A percentile compares a stretch with the other conserved stretches of the same genome.
Conservation (phyloP, 1,140 invertebrate genomes). For the Neodiprion lecontei region DNA sequence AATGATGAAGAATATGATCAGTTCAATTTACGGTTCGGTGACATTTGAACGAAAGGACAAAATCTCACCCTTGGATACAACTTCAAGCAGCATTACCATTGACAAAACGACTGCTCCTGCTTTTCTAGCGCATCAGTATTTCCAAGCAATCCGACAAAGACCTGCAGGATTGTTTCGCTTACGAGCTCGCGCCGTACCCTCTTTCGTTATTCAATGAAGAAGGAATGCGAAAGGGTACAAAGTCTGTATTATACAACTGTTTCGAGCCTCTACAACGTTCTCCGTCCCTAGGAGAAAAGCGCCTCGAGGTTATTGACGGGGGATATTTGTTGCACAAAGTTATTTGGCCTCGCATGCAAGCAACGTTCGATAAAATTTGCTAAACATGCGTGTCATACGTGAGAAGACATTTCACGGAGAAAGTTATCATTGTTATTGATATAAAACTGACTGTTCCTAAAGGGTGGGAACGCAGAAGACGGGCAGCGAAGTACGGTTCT, state of each 20-base stretch:
- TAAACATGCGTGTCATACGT: constrained; percentile 42
- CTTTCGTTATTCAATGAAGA: constrained; percentile 38
- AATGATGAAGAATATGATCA: constrained; percentile 28
- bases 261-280: constrained; percentile 29
- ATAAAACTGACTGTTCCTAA: neutral
- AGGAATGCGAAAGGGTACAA: constrained; percentile 48
- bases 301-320: constrained; percentile 38
- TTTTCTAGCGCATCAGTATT: constrained; percentile 48
- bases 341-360: constrained; percentile 34
- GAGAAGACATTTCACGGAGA: constrained; percentile 25
- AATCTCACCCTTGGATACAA: constrained; percentile 44
- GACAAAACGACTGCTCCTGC: constrained; percentile 40
- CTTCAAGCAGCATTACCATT: constrained; percentile 45
- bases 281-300: neutral
- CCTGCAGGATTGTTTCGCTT: constrained; percentile 46
- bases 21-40: constrained; percentile 41
- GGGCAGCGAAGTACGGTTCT: neutral
- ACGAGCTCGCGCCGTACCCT: constrained; percentile 44
- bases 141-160: constrained; percentile 36
- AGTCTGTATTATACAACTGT: constrained; percentile 45
- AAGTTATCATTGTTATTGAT: neutral
- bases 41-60: constrained; percentile 48
- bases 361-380: constrained; percentile 33
- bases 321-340: constrained; percentile 32
- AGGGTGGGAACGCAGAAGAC: neutral